Base-by-base conservation (phyloP, 2,888 invertebrate species). In the Nineta flava region DNA sequence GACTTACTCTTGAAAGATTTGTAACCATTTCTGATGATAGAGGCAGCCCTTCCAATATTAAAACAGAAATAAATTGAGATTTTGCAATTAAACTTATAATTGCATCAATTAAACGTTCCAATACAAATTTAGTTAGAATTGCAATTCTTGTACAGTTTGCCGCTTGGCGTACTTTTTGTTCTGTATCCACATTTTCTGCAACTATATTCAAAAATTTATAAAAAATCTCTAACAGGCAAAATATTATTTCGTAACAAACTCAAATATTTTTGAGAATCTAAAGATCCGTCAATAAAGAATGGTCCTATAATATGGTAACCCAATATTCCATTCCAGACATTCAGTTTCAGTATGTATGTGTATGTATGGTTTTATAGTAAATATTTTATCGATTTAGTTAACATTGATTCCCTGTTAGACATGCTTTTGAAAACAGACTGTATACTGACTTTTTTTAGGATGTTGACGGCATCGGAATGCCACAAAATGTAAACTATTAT, bases 1-100 rank as follows among this genome's bases (percentile, higher is more conserved):
- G 19, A 48, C 54, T 58, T 59, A 68, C 81, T 75, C 69, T 76
- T 58, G 72, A 75, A 59, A 70, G 69, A 3, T 73, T 73, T 26
- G 75, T 74, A 32, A 85, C 65, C 57, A 83, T 83, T 13, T 81
- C 78, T 54, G 74, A 71, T 54, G 74, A 75, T 45, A 87, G 60
- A 0, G 86, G 86, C 21, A 87, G 62, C 0, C 84, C 85, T 58
- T 86, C 86, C 12, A 87, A 63, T 53, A 79, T 73, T 21, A 87
- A 62, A 5, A 73, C 67, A 1, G 74, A 72, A 9, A 87, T 64
- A 13, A 77, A 72, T 34, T 75, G 71, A 13, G 80, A 83, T 54
- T 75, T n/a, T 12, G 17, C 79, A 5, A 81, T 67, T 42, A 87
- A 62, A 56, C 77, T 76, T 52, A 73, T 75, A 47, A 86, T 66